Evolutionary conservation across 1,140 invertebrate genomes (phyloP).

Genomic region (Aphelenchoides besseyi): DNA sequence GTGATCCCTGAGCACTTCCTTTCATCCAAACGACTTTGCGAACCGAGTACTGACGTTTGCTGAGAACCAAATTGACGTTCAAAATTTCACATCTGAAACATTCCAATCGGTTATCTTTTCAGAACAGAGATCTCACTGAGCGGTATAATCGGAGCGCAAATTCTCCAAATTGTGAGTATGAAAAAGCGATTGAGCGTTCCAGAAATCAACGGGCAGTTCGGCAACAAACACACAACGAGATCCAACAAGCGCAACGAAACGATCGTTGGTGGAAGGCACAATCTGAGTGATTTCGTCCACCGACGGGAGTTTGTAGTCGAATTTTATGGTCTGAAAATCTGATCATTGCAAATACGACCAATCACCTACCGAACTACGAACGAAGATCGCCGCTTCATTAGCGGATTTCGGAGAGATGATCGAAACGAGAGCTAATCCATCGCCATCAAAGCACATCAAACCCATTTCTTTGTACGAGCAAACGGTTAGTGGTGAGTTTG

Average conservation of each 20-base stretch:
- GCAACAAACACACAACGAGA: not conserved
- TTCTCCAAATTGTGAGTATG: not conserved
- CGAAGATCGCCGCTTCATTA: not conserved
- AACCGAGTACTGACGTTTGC: not conserved
- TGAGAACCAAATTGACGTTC: slow-evolving; percentile 1
- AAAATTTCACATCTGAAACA: not conserved
- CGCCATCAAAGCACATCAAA: slow-evolving; percentile 5
- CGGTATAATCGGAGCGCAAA: not conserved
- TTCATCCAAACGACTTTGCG: not conserved
- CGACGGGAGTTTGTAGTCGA: not conserved
- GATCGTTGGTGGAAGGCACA: not conserved
- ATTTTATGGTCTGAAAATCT: not conserved
- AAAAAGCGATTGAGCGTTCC: slow-evolving; percentile 3
- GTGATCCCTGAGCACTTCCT: not conserved
- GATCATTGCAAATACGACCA: too few species aligned
- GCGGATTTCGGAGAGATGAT: not conserved
- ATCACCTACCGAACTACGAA: not conserved
- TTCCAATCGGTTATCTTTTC: not conserved
- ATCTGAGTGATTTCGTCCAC: not conserved
- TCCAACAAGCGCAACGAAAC: not conserved
- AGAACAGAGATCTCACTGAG: not conserved
- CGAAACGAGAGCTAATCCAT: not conserved
- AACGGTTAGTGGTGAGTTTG: not conserved
- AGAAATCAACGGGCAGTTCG: not conserved
- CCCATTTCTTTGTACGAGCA: slow-evolving; percentile 6